Conservation (phyloP, 2,113 vertebrate species). For the Otolemur garnettii region DNA sequence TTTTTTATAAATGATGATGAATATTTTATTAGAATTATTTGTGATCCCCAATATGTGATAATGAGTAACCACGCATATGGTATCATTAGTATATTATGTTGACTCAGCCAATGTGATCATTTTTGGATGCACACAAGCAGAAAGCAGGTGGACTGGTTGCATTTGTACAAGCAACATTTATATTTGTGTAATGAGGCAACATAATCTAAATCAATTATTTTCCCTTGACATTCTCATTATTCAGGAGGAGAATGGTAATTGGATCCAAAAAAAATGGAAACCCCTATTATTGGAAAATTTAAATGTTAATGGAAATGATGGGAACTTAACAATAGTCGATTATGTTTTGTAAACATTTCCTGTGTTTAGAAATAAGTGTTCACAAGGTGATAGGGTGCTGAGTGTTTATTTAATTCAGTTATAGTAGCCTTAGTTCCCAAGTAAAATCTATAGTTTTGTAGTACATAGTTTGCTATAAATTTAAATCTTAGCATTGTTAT, state of each 20-base stretch:
- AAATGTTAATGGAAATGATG: not conserved
- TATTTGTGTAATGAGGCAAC: constrained; percentile 23
- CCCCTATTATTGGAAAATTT: not conserved
- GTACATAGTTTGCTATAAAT: not conserved
- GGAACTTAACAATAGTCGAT: not conserved
- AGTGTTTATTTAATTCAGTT: not conserved
- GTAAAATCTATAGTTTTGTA: not conserved
- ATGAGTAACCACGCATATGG: not conserved
- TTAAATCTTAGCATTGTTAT: not conserved
- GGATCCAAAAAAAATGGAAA: not conserved
- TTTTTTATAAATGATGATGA: constrained; percentile 39
- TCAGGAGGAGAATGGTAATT: not conserved
- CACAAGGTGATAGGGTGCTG: not conserved
- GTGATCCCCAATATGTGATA: not conserved
- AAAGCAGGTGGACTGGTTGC: constrained; percentile 14
- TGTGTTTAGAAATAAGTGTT: not conserved
- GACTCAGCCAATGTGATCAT: not conserved
- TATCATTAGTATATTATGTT: not conserved
- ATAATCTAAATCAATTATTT: constrained; percentile 55
- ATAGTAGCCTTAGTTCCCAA: not conserved
- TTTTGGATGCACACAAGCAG: not conserved
- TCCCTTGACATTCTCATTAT: constrained; percentile 51
- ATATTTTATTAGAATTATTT: constrained; percentile 43
- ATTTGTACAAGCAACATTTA: constrained; percentile 25
- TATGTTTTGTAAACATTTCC: not conserved